A percentile compares a stretch with the other conserved stretches of the same genome.
Conservation (phyloP, 2,888 invertebrate species). For the Meiosimyza platycephala region DNA sequence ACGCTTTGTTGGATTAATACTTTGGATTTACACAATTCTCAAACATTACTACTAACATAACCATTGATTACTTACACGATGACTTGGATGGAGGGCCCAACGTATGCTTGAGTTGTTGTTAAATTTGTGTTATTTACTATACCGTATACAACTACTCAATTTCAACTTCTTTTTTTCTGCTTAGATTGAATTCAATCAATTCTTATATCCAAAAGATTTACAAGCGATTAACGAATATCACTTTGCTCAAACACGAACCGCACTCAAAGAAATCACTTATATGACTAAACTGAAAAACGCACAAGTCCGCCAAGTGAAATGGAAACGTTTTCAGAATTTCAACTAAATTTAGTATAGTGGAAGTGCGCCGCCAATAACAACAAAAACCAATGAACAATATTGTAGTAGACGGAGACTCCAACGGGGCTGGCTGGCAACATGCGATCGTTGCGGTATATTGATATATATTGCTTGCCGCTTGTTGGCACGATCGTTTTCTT, state of each 20-base stretch:
- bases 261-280: slow-evolving; percentile 52
- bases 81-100: neutral
- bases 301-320: slow-evolving; percentile 16
- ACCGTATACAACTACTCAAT: neutral
- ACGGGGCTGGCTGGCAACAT: neutral
- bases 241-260: slow-evolving; percentile 43
- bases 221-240: too few relatives aligned
- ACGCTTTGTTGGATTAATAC: slow-evolving; percentile 31
- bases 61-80: slow-evolving; percentile 13
- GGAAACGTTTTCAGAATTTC: too few relatives aligned
- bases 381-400: neutral
- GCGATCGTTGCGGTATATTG: neutral
- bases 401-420: neutral
- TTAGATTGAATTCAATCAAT: neutral
- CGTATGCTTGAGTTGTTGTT: neutral
- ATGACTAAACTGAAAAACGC: slow-evolving; percentile 49
- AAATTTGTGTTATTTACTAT: neutral
- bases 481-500: neutral
- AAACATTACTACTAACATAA: neutral
- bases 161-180: neutral
- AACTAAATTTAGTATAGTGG: neutral
- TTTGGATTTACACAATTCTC: slow-evolving; percentile 48
- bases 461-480: too few relatives aligned
- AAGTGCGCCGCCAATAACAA: neutral
- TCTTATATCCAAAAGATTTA: slow-evolving; percentile 8